Conservation (phyloP, 2,797 vertebrate species). For the Mus minutoides region DNA sequence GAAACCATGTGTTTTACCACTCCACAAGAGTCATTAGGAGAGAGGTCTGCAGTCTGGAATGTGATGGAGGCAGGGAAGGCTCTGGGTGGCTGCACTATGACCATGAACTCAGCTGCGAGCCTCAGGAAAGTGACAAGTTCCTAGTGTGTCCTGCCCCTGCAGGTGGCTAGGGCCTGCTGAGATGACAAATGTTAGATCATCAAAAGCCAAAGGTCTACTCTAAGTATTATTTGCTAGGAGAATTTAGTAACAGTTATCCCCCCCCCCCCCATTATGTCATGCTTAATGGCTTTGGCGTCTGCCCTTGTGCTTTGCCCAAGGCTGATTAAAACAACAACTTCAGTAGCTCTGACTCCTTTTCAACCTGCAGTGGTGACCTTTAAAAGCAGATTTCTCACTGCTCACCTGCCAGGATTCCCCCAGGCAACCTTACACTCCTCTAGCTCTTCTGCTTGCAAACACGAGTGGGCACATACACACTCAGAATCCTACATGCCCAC, state of each 20-base stretch:
- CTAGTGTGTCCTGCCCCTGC: neutral
- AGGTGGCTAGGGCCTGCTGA: constrained; percentile 24
- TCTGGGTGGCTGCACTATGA: neutral
- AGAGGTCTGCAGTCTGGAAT: neutral
- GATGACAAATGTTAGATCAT: constrained; percentile 57
- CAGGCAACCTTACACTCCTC: neutral
- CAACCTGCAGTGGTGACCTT: constrained; percentile 67
- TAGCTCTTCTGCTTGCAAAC: neutral
- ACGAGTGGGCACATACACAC: fast-evolving
- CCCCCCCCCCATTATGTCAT: neutral
- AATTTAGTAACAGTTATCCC: constrained; percentile 46
- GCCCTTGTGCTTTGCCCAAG: constrained; percentile 57
- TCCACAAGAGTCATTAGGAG: neutral
- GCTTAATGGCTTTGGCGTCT: constrained; percentile 69
- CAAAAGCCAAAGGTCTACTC: constrained; percentile 65
- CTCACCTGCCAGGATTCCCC: neutral
- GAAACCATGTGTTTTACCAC: neutral
- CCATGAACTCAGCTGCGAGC: neutral
- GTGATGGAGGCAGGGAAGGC: neutral
- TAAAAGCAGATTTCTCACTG: constrained; percentile 59
- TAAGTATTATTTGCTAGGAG: constrained; percentile 51
- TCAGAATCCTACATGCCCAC: neutral
- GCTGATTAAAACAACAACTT: constrained; percentile 67
- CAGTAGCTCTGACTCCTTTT: constrained; percentile 66
- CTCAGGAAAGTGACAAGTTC: constrained; percentile 9